Evolutionary conservation across 2,797 vertebrate species (phyloP).

Genomic region (Mycteria americana): DNA sequence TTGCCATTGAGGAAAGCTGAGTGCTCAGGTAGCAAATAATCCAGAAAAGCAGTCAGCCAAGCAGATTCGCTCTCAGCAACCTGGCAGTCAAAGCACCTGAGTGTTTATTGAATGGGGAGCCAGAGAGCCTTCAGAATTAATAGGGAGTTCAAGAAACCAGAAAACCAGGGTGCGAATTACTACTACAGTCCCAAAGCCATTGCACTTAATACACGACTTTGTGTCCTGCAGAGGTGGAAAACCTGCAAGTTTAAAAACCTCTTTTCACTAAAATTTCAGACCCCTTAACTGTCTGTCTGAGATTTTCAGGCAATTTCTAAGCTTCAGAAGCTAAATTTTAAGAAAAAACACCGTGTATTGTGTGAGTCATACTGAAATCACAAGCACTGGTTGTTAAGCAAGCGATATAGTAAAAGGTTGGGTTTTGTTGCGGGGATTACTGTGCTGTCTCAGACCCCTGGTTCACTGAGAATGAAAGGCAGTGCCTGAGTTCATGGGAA

Average conservation of each 20-base stretch:
- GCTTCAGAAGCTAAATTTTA: background rate
- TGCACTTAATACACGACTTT: background rate
- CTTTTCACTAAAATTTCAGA: background rate
- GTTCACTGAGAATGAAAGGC: background rate
- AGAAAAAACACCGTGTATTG: accelerated
- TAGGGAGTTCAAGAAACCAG: background rate
- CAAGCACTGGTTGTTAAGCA: background rate
- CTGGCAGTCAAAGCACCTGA: background rate
- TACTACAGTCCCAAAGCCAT: background rate
- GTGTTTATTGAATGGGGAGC: background rate
- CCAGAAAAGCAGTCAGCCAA: slow-evolving; percentile 39
- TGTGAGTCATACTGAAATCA: background rate
- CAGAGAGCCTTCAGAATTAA: slow-evolving; percentile 8
- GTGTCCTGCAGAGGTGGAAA: background rate
- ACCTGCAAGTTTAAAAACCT: background rate
- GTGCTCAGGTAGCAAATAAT: slow-evolving; percentile 10
- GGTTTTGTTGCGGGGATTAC: background rate
- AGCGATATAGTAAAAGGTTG: background rate
- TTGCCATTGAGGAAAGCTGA: background rate
- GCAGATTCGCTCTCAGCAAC: background rate
- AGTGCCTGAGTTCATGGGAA: background rate
- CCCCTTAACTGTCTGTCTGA: background rate
- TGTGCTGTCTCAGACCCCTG: background rate
- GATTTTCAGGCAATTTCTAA: background rate
- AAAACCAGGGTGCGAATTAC: background rate